Percentiles rank a stretch among this genome's conserved stretches.
Conservation (phyloP, 2,797 vertebrate species). For the Babyrousa celebensis region DNA sequence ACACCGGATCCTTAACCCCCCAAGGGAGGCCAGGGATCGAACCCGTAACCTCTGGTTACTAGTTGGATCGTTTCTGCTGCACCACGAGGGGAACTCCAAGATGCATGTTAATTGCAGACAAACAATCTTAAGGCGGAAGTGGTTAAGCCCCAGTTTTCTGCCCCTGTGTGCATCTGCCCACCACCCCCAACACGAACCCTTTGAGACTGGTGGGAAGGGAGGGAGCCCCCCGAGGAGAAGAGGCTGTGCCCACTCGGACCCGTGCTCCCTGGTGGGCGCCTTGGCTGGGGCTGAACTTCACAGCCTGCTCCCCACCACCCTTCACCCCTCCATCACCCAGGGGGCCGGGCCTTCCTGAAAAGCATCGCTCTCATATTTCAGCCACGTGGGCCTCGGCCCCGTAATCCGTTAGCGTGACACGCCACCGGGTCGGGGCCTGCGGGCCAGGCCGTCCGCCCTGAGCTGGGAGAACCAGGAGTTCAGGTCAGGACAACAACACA, state of each 20-base stretch:
- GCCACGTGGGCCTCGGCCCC: not conserved
- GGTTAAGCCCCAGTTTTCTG: not conserved
- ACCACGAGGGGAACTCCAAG: too few species aligned
- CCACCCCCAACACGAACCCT: not conserved
- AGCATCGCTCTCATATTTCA: conserved; percentile 77
- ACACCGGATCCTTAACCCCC: too few species aligned
- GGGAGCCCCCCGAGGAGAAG: too few species aligned
- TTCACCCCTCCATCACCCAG: not conserved
- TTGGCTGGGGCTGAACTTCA: conserved; percentile 47
- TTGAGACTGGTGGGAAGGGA: not conserved
- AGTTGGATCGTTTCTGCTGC: too few species aligned
- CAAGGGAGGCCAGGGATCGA: too few species aligned
- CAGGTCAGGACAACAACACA: conserved; percentile 73
- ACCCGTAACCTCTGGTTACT: too few species aligned
- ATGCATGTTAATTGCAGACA: not conserved
- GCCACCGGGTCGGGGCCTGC: conserved; percentile 36
- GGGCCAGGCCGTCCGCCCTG: conserved; percentile 32
- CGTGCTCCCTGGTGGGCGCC: conserved; percentile 72
- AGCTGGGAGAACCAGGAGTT: conserved; percentile 67
- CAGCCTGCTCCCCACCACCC: not conserved
- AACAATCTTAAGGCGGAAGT: not conserved
- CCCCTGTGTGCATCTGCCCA: not conserved
- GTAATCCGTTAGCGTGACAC: conserved; percentile 67
- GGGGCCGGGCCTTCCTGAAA: conserved; percentile 65
- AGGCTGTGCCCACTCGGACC: conserved; percentile 32